A percentile compares a stretch with the other conserved stretches of the same genome.
Conservation (phyloP, 2,113 vertebrate species). For the Thinocorus orbignyianus region DNA sequence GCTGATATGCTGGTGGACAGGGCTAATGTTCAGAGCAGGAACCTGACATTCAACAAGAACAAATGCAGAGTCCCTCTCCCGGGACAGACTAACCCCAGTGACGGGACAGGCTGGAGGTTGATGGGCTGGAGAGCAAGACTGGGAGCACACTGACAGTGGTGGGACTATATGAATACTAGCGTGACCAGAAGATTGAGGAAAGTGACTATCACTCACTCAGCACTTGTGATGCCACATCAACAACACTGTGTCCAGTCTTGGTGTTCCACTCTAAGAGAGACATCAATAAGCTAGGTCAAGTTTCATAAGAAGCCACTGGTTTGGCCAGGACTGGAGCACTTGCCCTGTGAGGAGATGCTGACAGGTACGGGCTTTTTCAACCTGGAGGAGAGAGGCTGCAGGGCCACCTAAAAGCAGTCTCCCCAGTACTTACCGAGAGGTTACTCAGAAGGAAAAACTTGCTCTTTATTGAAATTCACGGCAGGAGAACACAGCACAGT, state of each 20-base stretch:
- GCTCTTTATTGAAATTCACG: background rate
- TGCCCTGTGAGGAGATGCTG: background rate
- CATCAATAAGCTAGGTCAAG: background rate
- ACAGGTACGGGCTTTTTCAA: background rate
- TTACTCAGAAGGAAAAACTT: background rate
- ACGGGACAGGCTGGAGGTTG: background rate
- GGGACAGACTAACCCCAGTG: background rate
- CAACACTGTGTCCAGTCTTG: background rate
- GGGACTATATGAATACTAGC: background rate
- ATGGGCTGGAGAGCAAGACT: background rate
- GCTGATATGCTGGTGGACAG: background rate
- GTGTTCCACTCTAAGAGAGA: background rate
- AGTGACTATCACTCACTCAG: background rate
- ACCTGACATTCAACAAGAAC: background rate
- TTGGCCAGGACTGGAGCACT: background rate
- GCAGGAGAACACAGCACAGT: background rate
- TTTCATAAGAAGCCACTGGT: background rate
- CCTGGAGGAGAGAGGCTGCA: background rate
- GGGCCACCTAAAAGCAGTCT: background rate
- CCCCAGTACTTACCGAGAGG: background rate
- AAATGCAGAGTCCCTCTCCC: background rate
- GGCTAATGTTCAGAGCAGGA: background rate
- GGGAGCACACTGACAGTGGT: background rate
- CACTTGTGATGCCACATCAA: fast-evolving
- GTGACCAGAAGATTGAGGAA: background rate